Percentiles rank a stretch among this genome's conserved stretches.
Evolutionary conservation across 2,113 vertebrate species (phyloP).

Genomic region (Oxyruncus cristatus): DNA sequence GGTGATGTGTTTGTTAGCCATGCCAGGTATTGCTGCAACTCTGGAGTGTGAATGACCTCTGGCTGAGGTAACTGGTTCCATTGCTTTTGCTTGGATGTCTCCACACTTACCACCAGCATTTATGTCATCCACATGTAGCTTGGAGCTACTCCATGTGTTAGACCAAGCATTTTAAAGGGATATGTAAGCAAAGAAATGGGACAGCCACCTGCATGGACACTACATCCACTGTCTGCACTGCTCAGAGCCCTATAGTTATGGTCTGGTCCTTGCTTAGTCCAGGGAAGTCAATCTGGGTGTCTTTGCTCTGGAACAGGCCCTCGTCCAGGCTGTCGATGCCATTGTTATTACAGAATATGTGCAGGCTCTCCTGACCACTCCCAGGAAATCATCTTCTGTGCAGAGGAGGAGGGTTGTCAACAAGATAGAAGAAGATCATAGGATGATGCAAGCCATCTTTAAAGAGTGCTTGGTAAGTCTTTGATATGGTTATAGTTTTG

Average conservation of each 20-base stretch:
- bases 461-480: slow-evolving; percentile 62
- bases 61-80: neutral
- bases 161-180: neutral
- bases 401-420: slow-evolving; percentile 16
- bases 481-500: slow-evolving; percentile 2
- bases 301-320: slow-evolving; percentile 26
- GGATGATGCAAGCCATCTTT: slow-evolving; percentile 11
- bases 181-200: neutral
- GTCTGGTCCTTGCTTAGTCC: neutral
- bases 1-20: neutral
- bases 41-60: neutral
- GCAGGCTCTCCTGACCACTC: slow-evolving; percentile 30
- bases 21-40: neutral
- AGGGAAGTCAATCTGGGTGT: neutral
- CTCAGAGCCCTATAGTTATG: neutral
- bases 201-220: neutral
- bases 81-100: neutral
- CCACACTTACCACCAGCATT: neutral
- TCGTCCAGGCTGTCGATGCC: neutral
- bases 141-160: neutral
- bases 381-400: slow-evolving; percentile 22
- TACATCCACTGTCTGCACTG: neutral
- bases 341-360: slow-evolving; percentile 40
- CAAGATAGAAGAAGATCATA: slow-evolving; percentile 50
- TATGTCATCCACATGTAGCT: neutral